phyloP scores from a whole-genome alignment of 2,797 vertebrate genomes.

The Caiman crocodilus region DNA sequence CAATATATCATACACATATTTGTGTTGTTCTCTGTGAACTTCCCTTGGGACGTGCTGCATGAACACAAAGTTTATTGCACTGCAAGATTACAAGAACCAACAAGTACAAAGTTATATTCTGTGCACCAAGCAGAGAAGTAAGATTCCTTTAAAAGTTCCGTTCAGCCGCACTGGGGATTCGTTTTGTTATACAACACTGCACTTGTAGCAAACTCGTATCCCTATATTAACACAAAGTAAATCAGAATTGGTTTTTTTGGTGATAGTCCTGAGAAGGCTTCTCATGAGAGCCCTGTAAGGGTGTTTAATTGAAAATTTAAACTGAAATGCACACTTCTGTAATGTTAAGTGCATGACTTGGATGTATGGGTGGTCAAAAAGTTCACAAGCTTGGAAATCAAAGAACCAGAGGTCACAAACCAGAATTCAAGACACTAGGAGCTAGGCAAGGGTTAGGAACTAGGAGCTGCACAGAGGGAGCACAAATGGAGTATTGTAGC shows the following conservation, averaged over 20 bases:
- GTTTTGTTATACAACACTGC: neutral
- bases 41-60: neutral
- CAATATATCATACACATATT: neutral
- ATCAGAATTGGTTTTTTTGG: neutral
- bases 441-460: too few relatives aligned
- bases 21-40: neutral
- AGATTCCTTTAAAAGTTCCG: conserved; percentile 1
- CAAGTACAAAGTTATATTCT: neutral
- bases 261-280: neutral
- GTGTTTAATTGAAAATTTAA: neutral
- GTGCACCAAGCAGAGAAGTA: neutral
- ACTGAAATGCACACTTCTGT: neutral
- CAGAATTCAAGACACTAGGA: too few relatives aligned
- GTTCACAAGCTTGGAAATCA: too few relatives aligned
- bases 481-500: too few relatives aligned
- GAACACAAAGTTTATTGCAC: neutral
- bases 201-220: neutral
- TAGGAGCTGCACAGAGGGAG: too few relatives aligned
- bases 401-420: too few relatives aligned
- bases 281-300: neutral
- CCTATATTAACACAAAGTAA: neutral
- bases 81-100: neutral
- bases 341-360: neutral
- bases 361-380: too few relatives aligned
- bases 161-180: neutral